Percentiles rank a stretch among this genome's conserved stretches.
Conservation (phyloP, 2,888 invertebrate species). For the Lymantria dispar region DNA sequence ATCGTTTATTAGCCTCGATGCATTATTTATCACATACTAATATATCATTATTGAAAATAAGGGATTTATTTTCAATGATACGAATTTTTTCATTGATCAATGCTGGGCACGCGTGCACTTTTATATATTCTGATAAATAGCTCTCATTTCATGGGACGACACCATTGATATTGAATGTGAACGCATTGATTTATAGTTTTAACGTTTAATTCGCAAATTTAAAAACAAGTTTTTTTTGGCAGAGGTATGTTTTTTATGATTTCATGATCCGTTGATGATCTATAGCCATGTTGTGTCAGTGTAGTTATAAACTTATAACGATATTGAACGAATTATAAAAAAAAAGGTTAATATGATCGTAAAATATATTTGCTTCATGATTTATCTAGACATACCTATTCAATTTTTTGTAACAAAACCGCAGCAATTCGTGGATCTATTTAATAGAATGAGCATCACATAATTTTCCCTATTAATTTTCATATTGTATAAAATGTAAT, state of each 20-base stretch:
- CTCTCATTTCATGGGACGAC: conserved; percentile 62
- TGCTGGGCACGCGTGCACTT: conserved; percentile 63
- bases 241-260: conserved; percentile 38
- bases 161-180: conserved; percentile 61
- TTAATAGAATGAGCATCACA: too few species aligned
- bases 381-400: too few species aligned
- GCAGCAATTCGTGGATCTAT: too few species aligned
- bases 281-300: conserved; percentile 27
- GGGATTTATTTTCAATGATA: conserved; percentile 62
- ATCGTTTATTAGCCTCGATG: conserved; percentile 31
- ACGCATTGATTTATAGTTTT: conserved; percentile 67
- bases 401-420: too few species aligned
- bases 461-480: too few species aligned
- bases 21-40: conserved; percentile 46
- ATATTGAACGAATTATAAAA: too few species aligned
- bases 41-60: conserved; percentile 64
- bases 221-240: conserved; percentile 47
- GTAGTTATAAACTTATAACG: too few species aligned
- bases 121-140: conserved; percentile 71
- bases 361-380: too few species aligned
- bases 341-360: too few species aligned
- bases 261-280: conserved; percentile 53
- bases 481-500: too few species aligned
- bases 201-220: conserved; percentile 57
- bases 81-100: conserved; percentile 68